Base-by-base conservation (phyloP, 2,888 invertebrate genomes). In the Cephus rjabovi region DNA sequence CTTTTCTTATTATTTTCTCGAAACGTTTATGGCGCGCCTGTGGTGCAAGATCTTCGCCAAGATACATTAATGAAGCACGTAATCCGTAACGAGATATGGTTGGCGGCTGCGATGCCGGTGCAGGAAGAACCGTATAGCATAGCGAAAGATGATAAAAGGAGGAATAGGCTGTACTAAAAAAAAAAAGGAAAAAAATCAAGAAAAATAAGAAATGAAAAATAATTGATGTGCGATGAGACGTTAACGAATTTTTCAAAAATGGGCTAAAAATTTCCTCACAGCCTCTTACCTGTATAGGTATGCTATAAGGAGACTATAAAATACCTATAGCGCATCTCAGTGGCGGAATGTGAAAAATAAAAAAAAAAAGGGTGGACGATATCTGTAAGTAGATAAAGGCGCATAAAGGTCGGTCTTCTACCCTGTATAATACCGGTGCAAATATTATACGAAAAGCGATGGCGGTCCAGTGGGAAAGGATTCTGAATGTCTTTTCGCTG, bases 401-500 rank as follows among this genome's bases (percentile, higher is more conserved):
- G 23, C 9, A 23, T 23, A 23, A 56, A 56, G 56, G 56, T 56
- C 56, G 56, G 56, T 23, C 56, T 23, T 23, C 23, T 9, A 56
- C 56, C 23, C 15, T 23, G 56, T 2, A 56, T 56, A 56, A 56
- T 56, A 23, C 1, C 23, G 0, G 56, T 56, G 56, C 23, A 56
- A 56, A 56, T 56, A 56, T 56, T 56, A 56, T 56, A 56, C 56
- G 56, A 23, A 56, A 56, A 34, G 31, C 31, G 31, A 71, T 34
- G 30, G 69, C 76, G 84, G 85, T 79, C 82, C 82, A 82, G 85
- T 83, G 83, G 86, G 88, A 86, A 82, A 56, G 56, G 86, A 85
- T 89, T 89, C 88, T 88, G 86, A 87, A 84, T 88, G 90, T 87
- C 90, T 89, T 89, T 90, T 89, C 84, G 88, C 88, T 81, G 87